These are phyloP conservation scores for Hermaeophaga mercurialis DNA, from an alignment of 2,888 invertebrate genomes.

Conservation along the genomic window DNA sequence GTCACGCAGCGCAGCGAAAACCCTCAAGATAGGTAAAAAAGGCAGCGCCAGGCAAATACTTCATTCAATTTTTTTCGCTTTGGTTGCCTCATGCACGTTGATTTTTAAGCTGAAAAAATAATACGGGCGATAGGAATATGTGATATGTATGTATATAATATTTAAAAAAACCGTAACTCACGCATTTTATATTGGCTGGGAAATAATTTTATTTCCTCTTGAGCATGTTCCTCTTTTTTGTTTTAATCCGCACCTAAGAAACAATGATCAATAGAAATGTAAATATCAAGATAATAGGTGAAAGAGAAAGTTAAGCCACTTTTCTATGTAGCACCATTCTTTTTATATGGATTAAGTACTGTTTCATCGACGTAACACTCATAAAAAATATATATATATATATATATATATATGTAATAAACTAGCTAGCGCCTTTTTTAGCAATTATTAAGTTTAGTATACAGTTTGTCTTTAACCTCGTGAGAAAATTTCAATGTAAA, in stretches of 20 bases:
- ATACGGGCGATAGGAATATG: conserved; percentile 50
- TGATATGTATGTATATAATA: conserved; percentile 56
- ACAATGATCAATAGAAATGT: conserved; percentile 17
- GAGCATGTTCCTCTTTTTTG: conserved; percentile 29
- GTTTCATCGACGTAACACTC: conserved; percentile 14
- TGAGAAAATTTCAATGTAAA: conserved; percentile 47
- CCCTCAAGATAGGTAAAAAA: conserved; percentile 39
- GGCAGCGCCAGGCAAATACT: conserved; percentile 17
- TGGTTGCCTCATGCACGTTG: conserved; percentile 33
- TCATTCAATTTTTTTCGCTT: conserved; percentile 27
- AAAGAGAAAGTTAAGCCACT: conserved; percentile 5
- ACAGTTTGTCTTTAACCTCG: conserved; percentile 47
- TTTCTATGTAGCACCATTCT: conserved; percentile 22
- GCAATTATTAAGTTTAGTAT: conserved; percentile 42
- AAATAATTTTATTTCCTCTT: conserved; percentile 48
- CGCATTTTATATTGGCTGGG: conserved; percentile 55
- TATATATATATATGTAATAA: not conserved
- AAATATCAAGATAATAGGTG: conserved; percentile 18
- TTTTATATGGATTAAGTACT: conserved; percentile 4
- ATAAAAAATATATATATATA: not conserved
- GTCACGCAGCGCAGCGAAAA: conserved; percentile 50
- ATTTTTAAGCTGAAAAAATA: conserved; percentile 4
- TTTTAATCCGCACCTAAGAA: conserved; percentile 17
- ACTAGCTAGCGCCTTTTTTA: conserved; percentile 40
- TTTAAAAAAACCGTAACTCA: conserved; percentile 43